Evolutionary conservation across 1,140 invertebrate genomes (phyloP).

Genomic region (Papilio glaucus): DNA sequence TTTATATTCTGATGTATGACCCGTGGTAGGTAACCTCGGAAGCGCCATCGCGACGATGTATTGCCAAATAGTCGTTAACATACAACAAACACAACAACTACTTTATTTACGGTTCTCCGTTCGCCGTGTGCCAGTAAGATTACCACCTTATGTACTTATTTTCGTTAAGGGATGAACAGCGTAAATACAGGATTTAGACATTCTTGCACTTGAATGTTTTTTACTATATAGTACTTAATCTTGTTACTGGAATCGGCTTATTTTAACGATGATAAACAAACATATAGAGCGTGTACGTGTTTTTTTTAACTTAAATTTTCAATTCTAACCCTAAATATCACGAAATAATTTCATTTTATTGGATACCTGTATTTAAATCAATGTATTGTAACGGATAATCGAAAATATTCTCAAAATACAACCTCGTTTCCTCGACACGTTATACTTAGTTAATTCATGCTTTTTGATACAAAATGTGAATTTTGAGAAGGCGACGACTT

Average conservation of each 20-base stretch:
- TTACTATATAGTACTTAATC: neutral
- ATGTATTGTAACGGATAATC: too few relatives aligned
- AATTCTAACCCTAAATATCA: too few relatives aligned
- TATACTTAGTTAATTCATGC: too few relatives aligned
- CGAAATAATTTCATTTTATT: too few relatives aligned
- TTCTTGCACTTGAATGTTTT: constrained; percentile 9
- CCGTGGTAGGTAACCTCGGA: neutral
- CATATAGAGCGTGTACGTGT: neutral
- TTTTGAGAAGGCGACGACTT: too few relatives aligned
- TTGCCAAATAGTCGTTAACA: neutral
- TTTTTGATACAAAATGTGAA: too few relatives aligned
- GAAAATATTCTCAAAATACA: too few relatives aligned
- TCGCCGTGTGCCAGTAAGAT: neutral
- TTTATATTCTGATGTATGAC: constrained; percentile 7
- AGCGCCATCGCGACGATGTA: neutral
- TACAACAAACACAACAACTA: too few relatives aligned
- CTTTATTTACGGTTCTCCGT: neutral
- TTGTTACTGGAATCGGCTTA: neutral
- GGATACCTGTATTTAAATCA: too few relatives aligned
- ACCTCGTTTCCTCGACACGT: too few relatives aligned
- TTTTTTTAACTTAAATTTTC: too few relatives aligned
- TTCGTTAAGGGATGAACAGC: neutral
- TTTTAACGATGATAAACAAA: neutral
- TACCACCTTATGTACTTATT: neutral
- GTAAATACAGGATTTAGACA: neutral